Evolutionary conservation across 2,888 invertebrate genomes (phyloP), one percentile per base, ranked within the genome.

Genomic region (Plagodis pulveraria): DNA sequence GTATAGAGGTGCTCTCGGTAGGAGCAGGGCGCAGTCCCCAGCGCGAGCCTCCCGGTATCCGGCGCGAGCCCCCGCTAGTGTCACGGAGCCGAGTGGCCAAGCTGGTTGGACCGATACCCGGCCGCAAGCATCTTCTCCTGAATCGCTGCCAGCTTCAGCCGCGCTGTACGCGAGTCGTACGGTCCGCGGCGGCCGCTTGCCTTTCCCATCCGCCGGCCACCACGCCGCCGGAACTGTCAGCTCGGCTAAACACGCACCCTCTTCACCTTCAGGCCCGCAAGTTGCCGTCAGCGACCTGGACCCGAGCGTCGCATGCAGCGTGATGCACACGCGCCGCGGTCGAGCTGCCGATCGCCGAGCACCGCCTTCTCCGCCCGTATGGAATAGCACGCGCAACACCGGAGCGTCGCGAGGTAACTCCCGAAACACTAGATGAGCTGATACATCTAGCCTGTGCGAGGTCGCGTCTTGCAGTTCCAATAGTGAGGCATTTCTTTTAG

Each of bases 191-290:
- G 97, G 96, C 49, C 95, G 94, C 67, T 93, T 93, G 49, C 90
- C 93, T 62, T 90, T 91, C 8, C 94, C 94, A 69, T 94, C 94
- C 41, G 94, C 95, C 0, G 96, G 95, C 98, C 98, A 99, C 98
- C 98, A 99, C 54, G 95, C 95, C 8, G 97, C 96, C 0, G 98
- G 99, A 41, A 99, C 94, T 0, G 97, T 96, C 58, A 98, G 93
- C 81, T 97, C 96, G 0, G 98, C 98, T 54, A 99, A 94, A 81
- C 98, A 99, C 0, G 98, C 98, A 0, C 98, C 97, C 80, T 98
- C 98, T 78, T 97, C 97, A 9, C 97, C 97, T 81, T 97, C 97
- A 1, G 98, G 98, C 75, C 97, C 97, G 87, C 98, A 99, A n/a
- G 97, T 96, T 0, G 98, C 96, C 53, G 97, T 96, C 64, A 98